phyloP scores from a whole-genome alignment of 2,888 invertebrate species.

The Polyploca ridens region DNA sequence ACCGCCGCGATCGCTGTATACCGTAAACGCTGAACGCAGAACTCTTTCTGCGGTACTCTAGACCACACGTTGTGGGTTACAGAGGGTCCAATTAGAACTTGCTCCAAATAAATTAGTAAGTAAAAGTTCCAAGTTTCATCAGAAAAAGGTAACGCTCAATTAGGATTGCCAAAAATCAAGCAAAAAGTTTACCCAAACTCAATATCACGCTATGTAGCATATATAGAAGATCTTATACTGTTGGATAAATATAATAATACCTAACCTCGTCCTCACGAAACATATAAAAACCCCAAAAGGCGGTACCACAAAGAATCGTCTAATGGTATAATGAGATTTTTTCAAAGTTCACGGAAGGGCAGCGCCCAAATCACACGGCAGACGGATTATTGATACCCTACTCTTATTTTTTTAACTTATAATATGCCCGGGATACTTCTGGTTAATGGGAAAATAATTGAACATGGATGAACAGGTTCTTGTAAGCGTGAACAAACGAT shows the following conservation, averaged over 20 bases:
- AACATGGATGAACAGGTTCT: constrained; percentile 9
- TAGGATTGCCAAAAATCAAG: background rate
- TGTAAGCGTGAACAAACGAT: background rate
- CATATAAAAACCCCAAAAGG: background rate
- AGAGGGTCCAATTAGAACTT: too few species aligned
- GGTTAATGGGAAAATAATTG: constrained; percentile 24
- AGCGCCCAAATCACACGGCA: constrained; percentile 31
- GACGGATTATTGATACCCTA: constrained; percentile 22
- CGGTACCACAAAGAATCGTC: constrained; percentile 24
- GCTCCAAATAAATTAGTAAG: too few species aligned
- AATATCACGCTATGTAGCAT: background rate
- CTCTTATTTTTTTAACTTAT: constrained; percentile 26
- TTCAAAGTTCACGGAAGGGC: constrained; percentile 38
- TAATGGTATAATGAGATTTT: constrained; percentile 49
- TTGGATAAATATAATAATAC: background rate
- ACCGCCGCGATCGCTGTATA: too few species aligned
- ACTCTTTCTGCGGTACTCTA: too few species aligned
- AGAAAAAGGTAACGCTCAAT: background rate
- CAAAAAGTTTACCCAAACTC: background rate
- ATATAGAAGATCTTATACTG: background rate
- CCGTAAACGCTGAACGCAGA: too few species aligned
- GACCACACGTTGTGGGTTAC: too few species aligned
- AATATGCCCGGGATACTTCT: constrained; percentile 20
- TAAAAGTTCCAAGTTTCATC: background rate
- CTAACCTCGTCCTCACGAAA: background rate